Conservation (phyloP, 2,113 vertebrate genomes). For the Irena cyanogastra region DNA sequence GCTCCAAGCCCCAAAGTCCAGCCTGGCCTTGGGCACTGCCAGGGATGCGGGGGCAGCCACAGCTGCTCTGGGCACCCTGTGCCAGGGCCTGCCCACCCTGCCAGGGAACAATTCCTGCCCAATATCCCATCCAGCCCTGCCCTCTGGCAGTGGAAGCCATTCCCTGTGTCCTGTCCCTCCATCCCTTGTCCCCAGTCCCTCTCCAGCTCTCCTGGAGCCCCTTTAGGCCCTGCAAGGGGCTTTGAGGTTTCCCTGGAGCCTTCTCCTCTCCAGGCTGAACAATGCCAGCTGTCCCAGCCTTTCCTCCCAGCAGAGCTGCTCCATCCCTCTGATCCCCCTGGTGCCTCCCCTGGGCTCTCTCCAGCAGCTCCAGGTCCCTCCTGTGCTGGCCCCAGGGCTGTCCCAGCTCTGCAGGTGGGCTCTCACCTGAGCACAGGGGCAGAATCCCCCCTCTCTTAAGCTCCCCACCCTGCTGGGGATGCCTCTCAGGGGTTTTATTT, state of each 20-base stretch:
- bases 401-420: neutral
- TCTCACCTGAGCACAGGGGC: neutral
- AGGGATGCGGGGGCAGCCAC: neutral
- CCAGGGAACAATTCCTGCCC: neutral
- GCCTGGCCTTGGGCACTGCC: accelerated
- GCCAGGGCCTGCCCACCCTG: neutral
- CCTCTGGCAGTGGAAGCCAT: neutral
- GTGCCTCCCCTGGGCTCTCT: neutral
- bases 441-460: neutral
- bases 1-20: neutral
- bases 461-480: neutral
- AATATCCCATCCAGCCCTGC: neutral
- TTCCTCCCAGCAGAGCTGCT: neutral
- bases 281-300: neutral
- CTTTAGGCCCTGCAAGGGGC: neutral
- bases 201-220: neutral
- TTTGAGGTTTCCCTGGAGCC: neutral
- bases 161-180: neutral
- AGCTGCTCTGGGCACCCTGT: neutral
- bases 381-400: neutral
- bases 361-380: neutral
- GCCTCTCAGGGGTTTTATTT: neutral
- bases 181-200: accelerated
- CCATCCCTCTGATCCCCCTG: neutral
- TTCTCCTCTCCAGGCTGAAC: neutral